Base-by-base conservation (phyloP, 2,113 vertebrate species). In the Proteles cristata region DNA sequence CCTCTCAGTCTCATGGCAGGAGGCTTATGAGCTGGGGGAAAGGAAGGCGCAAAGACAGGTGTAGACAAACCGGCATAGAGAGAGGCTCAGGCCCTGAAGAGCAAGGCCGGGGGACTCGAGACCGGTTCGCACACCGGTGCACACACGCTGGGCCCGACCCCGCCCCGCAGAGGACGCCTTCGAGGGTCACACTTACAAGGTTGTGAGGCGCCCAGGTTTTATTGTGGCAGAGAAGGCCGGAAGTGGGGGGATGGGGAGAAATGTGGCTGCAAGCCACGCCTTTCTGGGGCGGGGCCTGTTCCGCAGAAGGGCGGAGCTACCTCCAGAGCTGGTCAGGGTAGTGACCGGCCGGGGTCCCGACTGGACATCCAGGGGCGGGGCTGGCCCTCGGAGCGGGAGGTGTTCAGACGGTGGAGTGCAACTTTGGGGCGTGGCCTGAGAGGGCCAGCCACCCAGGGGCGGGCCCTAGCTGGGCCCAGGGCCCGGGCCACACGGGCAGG, bases 321-420 rank as follows among this genome's bases (percentile, higher is more conserved):
- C 2, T 23, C 33, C 11, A 58, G 43, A 8, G 68, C 74, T 25
- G 63, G n/a, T 43, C 17, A 9, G 11, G 11, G 3, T 3, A 1
- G 2, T 10, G 26, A 33, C 10, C 15, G 0, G 39, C 7, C 43
- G 3, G 7, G 31, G 39, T 2, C 58, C n/a, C 28, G 15, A 50
- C 33, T 31, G 66, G 39, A 48, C 16, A 0, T 48, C 33, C 1
- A 12, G 31, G 16, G 28, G 3, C 15, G 7, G 55, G n/a, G 53
- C 53, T 43, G 35, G 33, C 39, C 35, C 55, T 81, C 71, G 48
- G n/a, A 4, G 3, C 14, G 31, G n/a, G 21, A 25, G 66, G 39
- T 33, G 39, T 39, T 45, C 19, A 26, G 5, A 23, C 0, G 5
- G 3, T 0, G 11, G 16, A 11, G 31, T 2, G 45, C 0, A 55